Base-by-base conservation (phyloP, 2,797 vertebrate genomes). In the Caiman crocodilus region DNA sequence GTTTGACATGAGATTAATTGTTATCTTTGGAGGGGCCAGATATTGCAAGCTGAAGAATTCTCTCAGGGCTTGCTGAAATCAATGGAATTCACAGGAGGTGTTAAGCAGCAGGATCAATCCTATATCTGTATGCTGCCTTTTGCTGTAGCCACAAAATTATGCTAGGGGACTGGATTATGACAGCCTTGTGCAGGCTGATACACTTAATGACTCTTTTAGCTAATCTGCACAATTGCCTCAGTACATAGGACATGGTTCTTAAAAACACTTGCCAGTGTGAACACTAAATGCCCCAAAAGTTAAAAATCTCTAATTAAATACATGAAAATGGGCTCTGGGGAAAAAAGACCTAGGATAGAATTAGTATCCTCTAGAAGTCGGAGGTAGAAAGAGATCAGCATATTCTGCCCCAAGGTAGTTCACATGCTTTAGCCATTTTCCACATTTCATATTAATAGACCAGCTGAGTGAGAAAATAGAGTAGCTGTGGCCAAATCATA, bases 271-370 rank as follows among this genome's bases (percentile, higher is more conserved):
- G 58, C 80, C 84, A 90, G 55, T 32, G 69, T 15, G 20, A 76
- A 94, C 55, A 90, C 82, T 15, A 96, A 96, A 95, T 35, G 60
- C 57, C 85, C 85, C 69, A 85, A 73, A 96, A 95, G 23, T 86
- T 85, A 90, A 96, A 96, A 94, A 92, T 92, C 23, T 87, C 57
- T 89, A 91, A 96, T 94, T 94, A 94, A 94, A 94, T 91, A 91
- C 23, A 90, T 65, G 88, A 95, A 94, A 95, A 4, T 57, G 16
- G 60, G 65, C 64, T 94, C 82, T 87, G 78, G 76, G 65, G n/a
- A 76, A 89, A 90, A 87, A 89, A 88, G 84, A 11, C 79, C 76
- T 61, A 91, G 69, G 60, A 89, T n/a, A 90, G 25, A 90, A 87
- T 93, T 94, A 97, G 26, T 57, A 92, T 92, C 61, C 59, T 89